phyloP scores from a whole-genome alignment of 2,888 invertebrate species.

The Actias luna region DNA sequence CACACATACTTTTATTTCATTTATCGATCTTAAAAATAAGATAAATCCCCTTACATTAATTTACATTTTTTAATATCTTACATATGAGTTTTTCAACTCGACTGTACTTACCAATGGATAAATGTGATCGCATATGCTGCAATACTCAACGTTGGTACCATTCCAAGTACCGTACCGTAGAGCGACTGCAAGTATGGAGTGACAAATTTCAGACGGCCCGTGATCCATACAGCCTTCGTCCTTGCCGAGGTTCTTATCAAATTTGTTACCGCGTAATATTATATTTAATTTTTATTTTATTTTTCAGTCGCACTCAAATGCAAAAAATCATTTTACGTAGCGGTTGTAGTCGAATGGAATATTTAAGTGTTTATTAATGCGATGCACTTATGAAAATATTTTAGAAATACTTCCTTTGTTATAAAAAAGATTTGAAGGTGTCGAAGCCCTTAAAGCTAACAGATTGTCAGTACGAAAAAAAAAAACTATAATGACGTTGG shows the following conservation, averaged over 20 bases:
- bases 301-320: background rate
- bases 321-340: background rate
- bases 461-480: too few relatives aligned
- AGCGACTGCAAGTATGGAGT: conserved; percentile 19
- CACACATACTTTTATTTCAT: too few relatives aligned
- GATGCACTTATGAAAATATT: background rate
- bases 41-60: too few relatives aligned
- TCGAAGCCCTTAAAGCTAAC: too few relatives aligned
- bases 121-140: conserved; percentile 31
- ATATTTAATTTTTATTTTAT: background rate
- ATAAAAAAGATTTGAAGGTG: too few relatives aligned
- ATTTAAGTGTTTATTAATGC: background rate
- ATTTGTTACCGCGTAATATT: background rate
- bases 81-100: conserved; percentile 1
- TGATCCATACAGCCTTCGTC: background rate
- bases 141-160: conserved; percentile 36
- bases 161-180: conserved; percentile 47
- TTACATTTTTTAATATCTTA: too few relatives aligned
- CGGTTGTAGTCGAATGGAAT: background rate
- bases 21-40: too few relatives aligned
- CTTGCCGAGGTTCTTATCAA: background rate
- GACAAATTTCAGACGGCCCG: conserved; percentile 5
- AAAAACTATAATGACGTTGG: too few relatives aligned
- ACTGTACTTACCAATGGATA: conserved; percentile 34
- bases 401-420: background rate